Evolutionary conservation across 1,140 invertebrate species (phyloP), one percentile per base, ranked within the genome.

Genomic region (Aphelenchoides fujianensis): DNA sequence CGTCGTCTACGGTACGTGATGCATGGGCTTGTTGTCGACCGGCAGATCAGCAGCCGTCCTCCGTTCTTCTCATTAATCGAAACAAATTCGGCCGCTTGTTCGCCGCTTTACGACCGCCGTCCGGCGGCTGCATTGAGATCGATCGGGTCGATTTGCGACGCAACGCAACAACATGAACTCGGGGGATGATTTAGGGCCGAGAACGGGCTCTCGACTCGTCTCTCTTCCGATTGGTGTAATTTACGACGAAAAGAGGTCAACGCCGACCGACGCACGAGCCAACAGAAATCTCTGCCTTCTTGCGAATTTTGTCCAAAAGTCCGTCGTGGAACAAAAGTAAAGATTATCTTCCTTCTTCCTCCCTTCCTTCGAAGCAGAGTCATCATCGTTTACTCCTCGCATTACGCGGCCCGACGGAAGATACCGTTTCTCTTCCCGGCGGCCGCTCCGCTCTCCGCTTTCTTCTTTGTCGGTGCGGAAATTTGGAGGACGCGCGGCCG

Each of bases 201-300:
- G 41, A 48, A 16, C 41, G 12, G 12, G 41, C 23, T 48, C 41
- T 23, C 41, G 23, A 48, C 41, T n/a, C n/a, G n/a, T n/a, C n/a
- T n/a, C n/a, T n/a, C n/a, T n/a, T n/a, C 41, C 41, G 23, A 48
- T 48, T 48, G 41, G 41, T 48, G 41, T 48, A 48, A 48, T 48
- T 48, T 48, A 48, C 23, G 12, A 23, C 41, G 23, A 48, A 48
- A 48, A 48, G 41, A 48, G 12, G 23, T 48, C 41, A 48, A 48
- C n/a, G n/a, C n/a, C n/a, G n/a, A n/a, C n/a, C n/a, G n/a, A n/a
- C n/a, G n/a, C n/a, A n/a, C n/a, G n/a, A n/a, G n/a, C n/a, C n/a
- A n/a, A n/a, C n/a, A n/a, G n/a, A n/a, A n/a, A n/a, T n/a, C n/a
- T n/a, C n/a, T n/a, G n/a, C n/a, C n/a, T n/a, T n/a, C n/a, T n/a